These are phyloP conservation scores for Eublepharis macularius DNA, from an alignment of 2,113 vertebrate species.

Conservation along the genomic window DNA sequence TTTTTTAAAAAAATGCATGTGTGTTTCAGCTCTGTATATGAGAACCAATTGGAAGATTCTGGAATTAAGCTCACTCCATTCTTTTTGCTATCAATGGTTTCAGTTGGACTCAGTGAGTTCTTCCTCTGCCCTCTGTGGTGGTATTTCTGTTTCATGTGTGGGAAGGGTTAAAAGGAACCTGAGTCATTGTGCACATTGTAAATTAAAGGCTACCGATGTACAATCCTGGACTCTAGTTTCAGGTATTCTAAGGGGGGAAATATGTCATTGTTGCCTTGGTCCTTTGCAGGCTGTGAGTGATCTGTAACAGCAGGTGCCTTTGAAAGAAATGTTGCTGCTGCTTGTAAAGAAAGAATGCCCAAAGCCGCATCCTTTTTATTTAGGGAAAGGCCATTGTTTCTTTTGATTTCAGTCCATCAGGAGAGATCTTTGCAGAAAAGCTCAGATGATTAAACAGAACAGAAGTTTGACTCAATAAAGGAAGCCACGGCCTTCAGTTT, in stretches of 20 bases:
- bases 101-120: conserved; percentile 6
- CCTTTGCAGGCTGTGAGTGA: conserved; percentile 53
- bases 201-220: conserved; percentile 56
- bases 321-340: conserved; percentile 52
- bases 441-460: conserved; percentile 54
- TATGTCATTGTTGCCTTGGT: conserved; percentile 47
- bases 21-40: background rate
- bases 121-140: conserved; percentile 19
- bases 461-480: too few relatives aligned
- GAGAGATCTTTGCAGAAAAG: conserved; percentile 52
- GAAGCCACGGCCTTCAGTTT: too few relatives aligned
- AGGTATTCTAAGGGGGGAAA: conserved; percentile 17
- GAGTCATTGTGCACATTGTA: conserved; percentile 34
- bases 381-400: conserved; percentile 57
- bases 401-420: conserved; percentile 56
- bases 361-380: conserved; percentile 50
- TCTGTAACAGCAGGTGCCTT: conserved; percentile 63
- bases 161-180: conserved; percentile 51
- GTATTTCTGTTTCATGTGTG: conserved; percentile 41
- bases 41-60: background rate
- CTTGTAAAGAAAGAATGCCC: conserved; percentile 55
- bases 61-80: background rate
- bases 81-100: conserved; percentile 25
- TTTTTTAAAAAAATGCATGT: too few relatives aligned
- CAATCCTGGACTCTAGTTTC: conserved; percentile 46